Conservation (phyloP, 2,113 vertebrate genomes). For the Phylloscopus trochiloides region DNA sequence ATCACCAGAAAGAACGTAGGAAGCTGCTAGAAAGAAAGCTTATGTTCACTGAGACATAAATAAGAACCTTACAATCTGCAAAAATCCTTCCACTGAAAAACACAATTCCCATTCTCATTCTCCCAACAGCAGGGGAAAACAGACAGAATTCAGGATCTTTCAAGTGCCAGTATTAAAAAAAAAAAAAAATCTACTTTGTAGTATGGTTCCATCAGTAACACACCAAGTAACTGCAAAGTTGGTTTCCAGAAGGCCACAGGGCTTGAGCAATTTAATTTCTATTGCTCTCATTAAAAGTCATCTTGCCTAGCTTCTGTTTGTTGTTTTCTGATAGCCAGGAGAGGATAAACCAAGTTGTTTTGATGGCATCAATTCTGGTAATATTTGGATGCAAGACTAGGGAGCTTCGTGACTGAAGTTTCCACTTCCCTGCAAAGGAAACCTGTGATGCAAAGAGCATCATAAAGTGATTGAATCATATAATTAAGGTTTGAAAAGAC, state of each 20-base stretch:
- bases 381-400: background rate
- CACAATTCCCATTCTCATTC: background rate
- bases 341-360: background rate
- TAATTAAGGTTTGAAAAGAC: background rate
- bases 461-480: background rate
- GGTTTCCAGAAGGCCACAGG: background rate
- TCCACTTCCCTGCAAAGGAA: background rate
- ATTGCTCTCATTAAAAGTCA: background rate
- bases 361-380: background rate
- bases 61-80: background rate
- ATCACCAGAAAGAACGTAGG: background rate
- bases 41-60: background rate
- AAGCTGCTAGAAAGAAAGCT: background rate
- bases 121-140: background rate
- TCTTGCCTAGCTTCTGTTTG: background rate
- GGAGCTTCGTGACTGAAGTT: background rate
- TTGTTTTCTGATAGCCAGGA: background rate
- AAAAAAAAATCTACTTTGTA: background rate
- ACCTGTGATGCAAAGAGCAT: background rate
- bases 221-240: background rate
- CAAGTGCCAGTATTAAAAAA: background rate
- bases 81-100: background rate
- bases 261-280: background rate
- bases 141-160: background rate
- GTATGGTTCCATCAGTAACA: background rate